These are phyloP conservation scores for Chamaea fasciata DNA, from an alignment of 2,113 vertebrate genomes.

Conservation along the genomic window DNA sequence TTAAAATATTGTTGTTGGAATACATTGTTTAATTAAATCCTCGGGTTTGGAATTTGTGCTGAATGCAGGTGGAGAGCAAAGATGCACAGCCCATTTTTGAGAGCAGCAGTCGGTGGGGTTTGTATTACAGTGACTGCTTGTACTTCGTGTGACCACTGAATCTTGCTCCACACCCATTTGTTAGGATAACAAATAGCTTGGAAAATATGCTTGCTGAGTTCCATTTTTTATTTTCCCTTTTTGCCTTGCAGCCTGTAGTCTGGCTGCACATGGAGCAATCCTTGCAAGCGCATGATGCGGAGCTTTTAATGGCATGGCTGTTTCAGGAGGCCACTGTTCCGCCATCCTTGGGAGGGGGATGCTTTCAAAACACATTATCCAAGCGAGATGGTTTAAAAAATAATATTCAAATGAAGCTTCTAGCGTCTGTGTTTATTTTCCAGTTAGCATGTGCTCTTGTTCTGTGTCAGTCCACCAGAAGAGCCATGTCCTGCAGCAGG, in stretches of 20 bases:
- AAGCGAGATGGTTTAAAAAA: not conserved
- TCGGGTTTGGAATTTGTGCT: not conserved
- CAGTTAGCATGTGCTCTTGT: not conserved
- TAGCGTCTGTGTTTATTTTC: not conserved
- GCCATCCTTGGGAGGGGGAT: not conserved
- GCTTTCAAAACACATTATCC: not conserved
- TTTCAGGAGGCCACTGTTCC: not conserved
- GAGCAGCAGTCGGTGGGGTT: not conserved
- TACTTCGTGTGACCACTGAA: not conserved
- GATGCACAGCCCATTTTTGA: not conserved
- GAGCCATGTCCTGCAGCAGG: not conserved
- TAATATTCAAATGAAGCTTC: not conserved
- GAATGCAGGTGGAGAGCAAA: not conserved
- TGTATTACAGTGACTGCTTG: not conserved
- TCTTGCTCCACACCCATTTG: not conserved
- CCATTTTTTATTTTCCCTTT: not conserved
- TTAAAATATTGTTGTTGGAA: not conserved
- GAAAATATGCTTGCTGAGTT: not conserved
- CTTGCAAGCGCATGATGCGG: rapidly evolving
- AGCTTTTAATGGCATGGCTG: not conserved
- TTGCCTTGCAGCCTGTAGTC: not conserved
- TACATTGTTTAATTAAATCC: not conserved
- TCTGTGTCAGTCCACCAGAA: not conserved
- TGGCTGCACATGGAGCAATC: not conserved
- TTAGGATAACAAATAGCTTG: not conserved